Percentiles rank a stretch among this genome's conserved stretches.
Conservation (phyloP, 2,797 vertebrate species). For the Argyrosomus regius region DNA sequence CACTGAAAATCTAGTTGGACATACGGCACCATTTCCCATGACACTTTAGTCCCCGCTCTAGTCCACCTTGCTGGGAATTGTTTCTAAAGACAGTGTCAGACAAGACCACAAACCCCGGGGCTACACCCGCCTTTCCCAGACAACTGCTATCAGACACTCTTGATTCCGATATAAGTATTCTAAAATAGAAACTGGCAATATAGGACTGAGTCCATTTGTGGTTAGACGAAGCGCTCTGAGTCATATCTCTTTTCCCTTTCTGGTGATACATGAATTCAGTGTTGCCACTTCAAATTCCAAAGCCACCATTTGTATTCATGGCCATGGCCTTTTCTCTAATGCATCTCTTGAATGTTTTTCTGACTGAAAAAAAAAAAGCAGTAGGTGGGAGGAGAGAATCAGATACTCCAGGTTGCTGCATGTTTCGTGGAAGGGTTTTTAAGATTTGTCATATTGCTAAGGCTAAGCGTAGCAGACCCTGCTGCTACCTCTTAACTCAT, state of each 20-base stretch:
- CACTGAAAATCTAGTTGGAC: slow-evolving; percentile 80
- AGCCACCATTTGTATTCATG: slow-evolving; percentile 86
- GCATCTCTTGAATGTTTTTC: slow-evolving; percentile 82
- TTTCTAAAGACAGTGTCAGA: slow-evolving; percentile 85
- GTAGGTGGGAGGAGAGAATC: slow-evolving; percentile 72
- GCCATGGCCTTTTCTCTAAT: slow-evolving; percentile 79
- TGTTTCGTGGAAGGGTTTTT: slow-evolving; percentile 78
- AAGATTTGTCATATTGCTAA: slow-evolving; percentile 63
- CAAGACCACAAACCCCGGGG: slow-evolving; percentile 83
- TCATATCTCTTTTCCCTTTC: slow-evolving; percentile 78
- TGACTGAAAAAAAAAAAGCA: slow-evolving; percentile 54
- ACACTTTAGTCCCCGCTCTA: slow-evolving; percentile 77
- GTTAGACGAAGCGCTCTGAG: slow-evolving; percentile 67
- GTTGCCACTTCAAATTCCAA: slow-evolving; percentile 77
- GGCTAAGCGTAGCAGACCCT: slow-evolving; percentile 52
- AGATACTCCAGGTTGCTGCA: slow-evolving; percentile 80
- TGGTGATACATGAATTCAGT: slow-evolving; percentile 70
- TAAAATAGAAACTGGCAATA: slow-evolving; percentile 83
- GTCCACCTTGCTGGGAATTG: slow-evolving; percentile 85
- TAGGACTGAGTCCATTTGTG: slow-evolving; percentile 79
- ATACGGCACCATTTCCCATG: slow-evolving; percentile 82
- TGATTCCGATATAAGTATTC: slow-evolving; percentile 84
- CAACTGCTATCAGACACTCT: slow-evolving; percentile 86
- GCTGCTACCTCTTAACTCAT: slow-evolving; percentile 67
- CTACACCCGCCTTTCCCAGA: slow-evolving; percentile 83